Evolutionary conservation across 53 echinoderm and acorn worm species (phyloP), one percentile per base, ranked within the genome.

Genomic region (Henricia sp.): DNA sequence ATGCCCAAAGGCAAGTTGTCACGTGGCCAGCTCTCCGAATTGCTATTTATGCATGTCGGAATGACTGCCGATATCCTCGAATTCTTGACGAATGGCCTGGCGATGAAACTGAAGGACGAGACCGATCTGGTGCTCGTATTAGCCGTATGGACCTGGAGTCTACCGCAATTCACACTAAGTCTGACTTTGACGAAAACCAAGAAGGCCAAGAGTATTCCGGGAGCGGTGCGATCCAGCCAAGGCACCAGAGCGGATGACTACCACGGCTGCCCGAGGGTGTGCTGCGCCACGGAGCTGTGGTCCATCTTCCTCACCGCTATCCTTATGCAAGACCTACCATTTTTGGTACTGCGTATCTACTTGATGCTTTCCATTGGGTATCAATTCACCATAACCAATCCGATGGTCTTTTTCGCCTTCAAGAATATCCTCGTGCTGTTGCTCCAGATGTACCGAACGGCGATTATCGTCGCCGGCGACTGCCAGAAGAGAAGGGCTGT

Each of bases 41-140:
- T 96, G 6, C 90, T 96, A 3, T 62, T 96, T 40, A 92, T 96
- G 20, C 91, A 96, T 89, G 83, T 96, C 57, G 96, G 93, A 20
- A 97, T 94, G 87, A 92, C 93, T 9, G 93, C 97, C 21, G 97
- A 97, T 82, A 92, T 92, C 68, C 66, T 97, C 34, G 97, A 97
- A 54, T 91, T 97, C 29, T 70, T 73, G 9, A 42, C 66, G 3
- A 92, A 97, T 55, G 85, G 86, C 35, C 62, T 92, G 32, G 25
- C 34, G 11, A 43, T 26, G 0, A 5, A 41, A 23, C 13, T 70
- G 0, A 1, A 12, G 44, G 77, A 90, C 44, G 88, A 88, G 68
- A 29, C 53, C 27, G 77, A 39, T 19, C 90, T 92, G 30, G 44
- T 83, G 13, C 36, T 92, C 52, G 90, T 94, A 36, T 70, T 96